Percentiles rank a stretch among this genome's conserved stretches.
phyloP scores from a whole-genome alignment of 2,113 vertebrate genomes.

The Hydrochoerus hydrochaeris region DNA sequence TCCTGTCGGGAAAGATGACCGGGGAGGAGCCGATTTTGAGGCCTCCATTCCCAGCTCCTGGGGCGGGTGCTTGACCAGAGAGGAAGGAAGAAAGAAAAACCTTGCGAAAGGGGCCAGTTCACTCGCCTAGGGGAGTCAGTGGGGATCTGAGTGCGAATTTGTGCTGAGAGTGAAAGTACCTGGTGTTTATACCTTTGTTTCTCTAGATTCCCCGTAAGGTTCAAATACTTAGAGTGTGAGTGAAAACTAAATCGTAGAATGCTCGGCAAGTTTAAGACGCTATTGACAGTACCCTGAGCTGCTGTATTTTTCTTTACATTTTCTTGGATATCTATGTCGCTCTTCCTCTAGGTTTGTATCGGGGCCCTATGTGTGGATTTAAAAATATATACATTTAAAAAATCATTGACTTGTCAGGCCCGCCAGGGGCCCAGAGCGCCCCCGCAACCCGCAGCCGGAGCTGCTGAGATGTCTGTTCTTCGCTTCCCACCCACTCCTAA shows the following conservation, averaged over 20 bases:
- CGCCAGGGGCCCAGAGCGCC: conserved; percentile 70
- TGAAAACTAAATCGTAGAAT: conserved; percentile 34
- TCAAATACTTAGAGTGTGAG: background rate
- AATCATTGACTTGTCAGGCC: conserved; percentile 76
- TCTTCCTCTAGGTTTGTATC: conserved; percentile 53
- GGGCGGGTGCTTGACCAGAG: background rate
- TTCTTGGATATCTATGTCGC: conserved; percentile 33
- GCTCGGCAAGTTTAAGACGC: background rate
- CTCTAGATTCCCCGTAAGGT: background rate
- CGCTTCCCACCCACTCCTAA: conserved; percentile 57
- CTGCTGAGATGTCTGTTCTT: conserved; percentile 78
- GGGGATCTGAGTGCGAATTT: background rate
- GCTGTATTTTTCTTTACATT: conserved; percentile 57
- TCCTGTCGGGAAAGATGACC: background rate
- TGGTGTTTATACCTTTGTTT: conserved; percentile 30
- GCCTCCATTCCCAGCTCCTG: background rate
- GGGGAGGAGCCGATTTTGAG: background rate
- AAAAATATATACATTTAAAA: conserved; percentile 64
- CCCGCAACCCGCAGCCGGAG: conserved; percentile 66
- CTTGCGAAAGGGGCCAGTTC: background rate
- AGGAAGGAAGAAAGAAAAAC: background rate
- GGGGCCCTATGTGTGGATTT: conserved; percentile 59
- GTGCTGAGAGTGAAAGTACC: background rate
- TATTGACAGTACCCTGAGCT: background rate
- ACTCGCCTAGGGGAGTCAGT: background rate